These are phyloP conservation scores for Cepaea hortensis DNA, from an alignment of 2,888 invertebrate species.

Conservation along the genomic window DNA sequence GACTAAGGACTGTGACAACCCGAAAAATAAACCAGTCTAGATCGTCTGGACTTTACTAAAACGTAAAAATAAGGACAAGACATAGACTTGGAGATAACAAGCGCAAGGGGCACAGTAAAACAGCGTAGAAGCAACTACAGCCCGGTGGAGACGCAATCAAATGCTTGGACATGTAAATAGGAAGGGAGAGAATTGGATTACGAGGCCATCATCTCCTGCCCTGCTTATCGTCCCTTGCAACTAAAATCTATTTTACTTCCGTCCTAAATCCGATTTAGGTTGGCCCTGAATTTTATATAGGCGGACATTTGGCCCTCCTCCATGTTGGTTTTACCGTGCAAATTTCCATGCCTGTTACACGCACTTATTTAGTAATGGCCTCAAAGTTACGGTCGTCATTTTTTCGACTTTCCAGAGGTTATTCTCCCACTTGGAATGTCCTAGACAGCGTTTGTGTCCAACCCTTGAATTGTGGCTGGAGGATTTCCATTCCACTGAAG, in stretches of 20 bases:
- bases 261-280: conserved; percentile 33
- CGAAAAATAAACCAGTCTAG: neutral
- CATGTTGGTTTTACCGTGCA: conserved; percentile 23
- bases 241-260: conserved; percentile 42
- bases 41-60: neutral
- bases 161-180: conserved; percentile 46
- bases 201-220: conserved; percentile 39
- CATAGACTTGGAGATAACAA: conserved; percentile 2
- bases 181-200: conserved; percentile 37
- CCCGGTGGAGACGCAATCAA: conserved; percentile 37
- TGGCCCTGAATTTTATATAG: conserved; percentile 35
- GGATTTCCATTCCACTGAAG: conserved; percentile 2
- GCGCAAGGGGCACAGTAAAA: neutral
- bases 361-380: conserved; percentile 31
- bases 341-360: conserved; percentile 36
- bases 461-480: neutral
- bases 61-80: neutral
- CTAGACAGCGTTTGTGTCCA: conserved; percentile 9
- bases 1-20: neutral
- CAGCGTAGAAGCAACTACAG: neutral
- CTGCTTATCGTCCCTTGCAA: conserved; percentile 31
- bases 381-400: conserved; percentile 3
- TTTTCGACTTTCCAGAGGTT: conserved; percentile 9
- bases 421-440: conserved; percentile 17
- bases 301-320: conserved; percentile 29